Conservation (phyloP, 1,140 invertebrate genomes). For the Drosophila virilis region DNA sequence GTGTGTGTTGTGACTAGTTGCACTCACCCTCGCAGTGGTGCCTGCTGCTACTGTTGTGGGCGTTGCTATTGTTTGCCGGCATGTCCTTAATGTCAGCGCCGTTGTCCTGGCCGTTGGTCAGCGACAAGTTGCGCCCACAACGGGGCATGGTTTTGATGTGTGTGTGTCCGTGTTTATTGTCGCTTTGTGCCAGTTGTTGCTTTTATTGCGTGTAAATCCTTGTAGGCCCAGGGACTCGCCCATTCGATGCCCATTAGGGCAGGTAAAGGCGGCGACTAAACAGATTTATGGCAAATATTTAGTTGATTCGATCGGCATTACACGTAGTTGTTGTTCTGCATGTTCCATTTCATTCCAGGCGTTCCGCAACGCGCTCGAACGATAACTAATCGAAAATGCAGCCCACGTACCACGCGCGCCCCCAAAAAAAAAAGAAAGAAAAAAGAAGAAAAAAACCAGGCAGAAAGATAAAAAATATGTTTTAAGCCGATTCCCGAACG, state of each 20-base stretch:
- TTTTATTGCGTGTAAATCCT: slow-evolving; percentile 78
- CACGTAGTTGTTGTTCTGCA: background rate
- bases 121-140: slow-evolving; percentile 27
- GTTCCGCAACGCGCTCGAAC: slow-evolving; percentile 1
- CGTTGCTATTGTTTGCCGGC: slow-evolving; percentile 34
- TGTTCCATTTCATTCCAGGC: slow-evolving; percentile 33
- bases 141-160: background rate
- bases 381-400: slow-evolving; percentile 60
- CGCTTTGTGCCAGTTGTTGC: slow-evolving; percentile 27
- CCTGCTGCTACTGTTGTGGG: slow-evolving; percentile 41
- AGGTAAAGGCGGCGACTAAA: slow-evolving; percentile 15
- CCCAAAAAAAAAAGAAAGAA: slow-evolving; percentile 2
- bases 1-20: slow-evolving; percentile 54
- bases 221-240: slow-evolving; percentile 28
- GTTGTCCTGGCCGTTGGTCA: slow-evolving; percentile 36
- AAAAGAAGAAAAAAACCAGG: background rate
- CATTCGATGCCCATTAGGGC: slow-evolving; percentile 22
- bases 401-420: slow-evolving; percentile 62
- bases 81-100: slow-evolving; percentile 41
- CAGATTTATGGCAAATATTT: background rate
- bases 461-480: slow-evolving; percentile 7
- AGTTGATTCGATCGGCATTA: background rate
- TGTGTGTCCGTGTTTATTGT: slow-evolving; percentile 28
- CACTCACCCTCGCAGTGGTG: slow-evolving; percentile 10
- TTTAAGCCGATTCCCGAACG: slow-evolving; percentile 14